A percentile compares a stretch with the other conserved stretches of the same genome.
Evolutionary conservation across 2,113 vertebrate genomes (phyloP).

Genomic region (Chiloscyllium plagiosum): DNA sequence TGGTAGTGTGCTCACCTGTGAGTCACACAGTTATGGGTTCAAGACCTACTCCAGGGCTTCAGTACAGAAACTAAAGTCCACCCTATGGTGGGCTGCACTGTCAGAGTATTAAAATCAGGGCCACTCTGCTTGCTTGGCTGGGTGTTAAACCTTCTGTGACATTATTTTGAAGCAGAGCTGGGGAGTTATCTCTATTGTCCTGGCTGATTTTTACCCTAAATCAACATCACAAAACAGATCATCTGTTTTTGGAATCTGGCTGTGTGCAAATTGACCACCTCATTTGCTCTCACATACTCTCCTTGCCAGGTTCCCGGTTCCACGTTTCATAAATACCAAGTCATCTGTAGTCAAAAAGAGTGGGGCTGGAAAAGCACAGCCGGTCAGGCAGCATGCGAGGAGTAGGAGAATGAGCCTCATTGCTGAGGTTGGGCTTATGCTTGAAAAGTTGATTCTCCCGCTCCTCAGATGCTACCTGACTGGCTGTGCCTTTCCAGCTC

Average conservation of each 20-base stretch:
- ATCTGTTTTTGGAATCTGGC: neutral
- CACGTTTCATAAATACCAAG: neutral
- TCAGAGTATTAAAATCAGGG: neutral
- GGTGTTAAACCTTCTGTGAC: neutral
- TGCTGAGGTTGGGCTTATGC: too few species aligned
- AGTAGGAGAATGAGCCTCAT: too few species aligned
- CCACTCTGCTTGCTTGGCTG: neutral
- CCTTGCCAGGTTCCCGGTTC: neutral
- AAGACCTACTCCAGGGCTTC: neutral
- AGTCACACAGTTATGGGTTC: neutral
- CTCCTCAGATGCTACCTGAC: too few species aligned
- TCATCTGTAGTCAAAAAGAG: neutral
- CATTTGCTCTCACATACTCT: neutral
- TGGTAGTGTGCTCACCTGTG: neutral
- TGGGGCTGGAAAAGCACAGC: too few species aligned
- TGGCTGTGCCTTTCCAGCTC: too few species aligned
- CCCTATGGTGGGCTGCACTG: neutral
- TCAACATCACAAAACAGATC: neutral
- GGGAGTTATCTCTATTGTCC: neutral
- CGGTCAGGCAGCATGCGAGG: too few species aligned
- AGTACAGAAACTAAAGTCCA: neutral
- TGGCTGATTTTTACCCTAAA: neutral
- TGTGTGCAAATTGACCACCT: too few species aligned
- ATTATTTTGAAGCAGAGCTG: neutral
- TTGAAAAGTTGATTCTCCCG: too few species aligned